Evolutionary conservation across 2,888 invertebrate species (phyloP).

Genomic region (Tenthredo distinguenda): DNA sequence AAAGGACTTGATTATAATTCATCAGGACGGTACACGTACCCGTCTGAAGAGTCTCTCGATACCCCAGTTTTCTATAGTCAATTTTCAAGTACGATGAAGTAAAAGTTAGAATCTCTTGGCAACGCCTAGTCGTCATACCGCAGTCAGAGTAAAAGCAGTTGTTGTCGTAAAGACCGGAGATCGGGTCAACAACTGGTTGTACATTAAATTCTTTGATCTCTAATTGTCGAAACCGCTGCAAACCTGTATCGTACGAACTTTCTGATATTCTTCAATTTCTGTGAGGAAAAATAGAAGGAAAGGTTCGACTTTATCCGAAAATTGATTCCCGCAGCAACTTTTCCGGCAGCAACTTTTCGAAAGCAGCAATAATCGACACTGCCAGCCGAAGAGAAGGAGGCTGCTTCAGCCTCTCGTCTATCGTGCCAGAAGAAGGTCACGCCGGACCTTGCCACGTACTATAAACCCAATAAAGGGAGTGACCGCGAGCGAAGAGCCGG

Average conservation of each 20-base stretch:
- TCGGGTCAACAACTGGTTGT: background rate
- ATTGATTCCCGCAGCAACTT: too few species aligned
- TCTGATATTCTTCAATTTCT: background rate
- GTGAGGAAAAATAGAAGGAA: background rate
- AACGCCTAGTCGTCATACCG: background rate
- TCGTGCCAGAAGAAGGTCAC: conserved; percentile 4
- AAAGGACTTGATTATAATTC: too few species aligned
- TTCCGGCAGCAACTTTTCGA: background rate
- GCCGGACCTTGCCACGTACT: background rate
- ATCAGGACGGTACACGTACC: too few species aligned
- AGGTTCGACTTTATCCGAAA: too few species aligned
- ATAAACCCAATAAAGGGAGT: background rate
- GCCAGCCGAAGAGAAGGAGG: background rate
- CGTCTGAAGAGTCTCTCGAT: background rate
- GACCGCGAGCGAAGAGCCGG: background rate
- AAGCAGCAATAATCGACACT: background rate
- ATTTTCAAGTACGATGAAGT: background rate
- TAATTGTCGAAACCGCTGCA: background rate
- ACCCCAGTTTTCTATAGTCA: background rate
- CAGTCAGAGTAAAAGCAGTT: conserved; percentile 2
- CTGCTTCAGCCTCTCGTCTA: background rate
- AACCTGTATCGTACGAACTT: background rate
- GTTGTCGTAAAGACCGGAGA: background rate
- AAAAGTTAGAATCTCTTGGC: background rate
- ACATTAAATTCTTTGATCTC: background rate